Evolutionary conservation across 2,888 invertebrate species (phyloP).

Genomic region (Eristalis pertinax): DNA sequence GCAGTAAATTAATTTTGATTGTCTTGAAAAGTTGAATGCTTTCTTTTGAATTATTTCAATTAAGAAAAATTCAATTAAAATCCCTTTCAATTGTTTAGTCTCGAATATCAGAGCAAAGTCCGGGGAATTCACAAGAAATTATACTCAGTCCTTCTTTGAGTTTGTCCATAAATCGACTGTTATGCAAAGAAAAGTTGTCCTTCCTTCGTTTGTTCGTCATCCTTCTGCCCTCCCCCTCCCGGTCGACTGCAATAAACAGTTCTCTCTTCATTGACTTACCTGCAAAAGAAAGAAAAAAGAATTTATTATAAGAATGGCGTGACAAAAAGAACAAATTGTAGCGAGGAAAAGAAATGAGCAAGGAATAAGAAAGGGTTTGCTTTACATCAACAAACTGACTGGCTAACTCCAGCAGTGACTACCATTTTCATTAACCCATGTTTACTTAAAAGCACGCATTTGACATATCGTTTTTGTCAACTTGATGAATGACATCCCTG

Average conservation of each 20-base stretch:
- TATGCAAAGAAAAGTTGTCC: not conserved
- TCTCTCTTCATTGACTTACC: constrained; percentile 10
- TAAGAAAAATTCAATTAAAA: not conserved
- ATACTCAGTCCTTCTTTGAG: not conserved
- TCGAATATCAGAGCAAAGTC: not conserved
- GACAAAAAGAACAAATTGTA: not conserved
- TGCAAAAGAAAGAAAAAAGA: constrained; percentile 5
- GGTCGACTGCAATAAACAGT: not conserved
- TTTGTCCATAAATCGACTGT: not conserved
- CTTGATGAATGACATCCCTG: not conserved
- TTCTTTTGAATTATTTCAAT: not conserved
- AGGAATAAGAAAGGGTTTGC: not conserved
- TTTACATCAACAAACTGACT: not conserved
- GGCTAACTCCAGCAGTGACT: not conserved
- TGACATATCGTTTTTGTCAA: not conserved
- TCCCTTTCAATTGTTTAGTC: no score
- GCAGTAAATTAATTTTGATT: not conserved
- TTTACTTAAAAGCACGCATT: not conserved
- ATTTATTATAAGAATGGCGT: not conserved
- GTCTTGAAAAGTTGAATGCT: not conserved
- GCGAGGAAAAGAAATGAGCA: no score
- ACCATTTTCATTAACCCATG: not conserved
- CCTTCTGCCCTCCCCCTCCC: no score
- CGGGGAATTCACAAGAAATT: not conserved
- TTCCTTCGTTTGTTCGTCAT: not conserved